Percentiles rank a stretch among this genome's conserved stretches.
Evolutionary conservation across 2,888 invertebrate genomes (phyloP).

Genomic region (Dorcus parallelipipedus): DNA sequence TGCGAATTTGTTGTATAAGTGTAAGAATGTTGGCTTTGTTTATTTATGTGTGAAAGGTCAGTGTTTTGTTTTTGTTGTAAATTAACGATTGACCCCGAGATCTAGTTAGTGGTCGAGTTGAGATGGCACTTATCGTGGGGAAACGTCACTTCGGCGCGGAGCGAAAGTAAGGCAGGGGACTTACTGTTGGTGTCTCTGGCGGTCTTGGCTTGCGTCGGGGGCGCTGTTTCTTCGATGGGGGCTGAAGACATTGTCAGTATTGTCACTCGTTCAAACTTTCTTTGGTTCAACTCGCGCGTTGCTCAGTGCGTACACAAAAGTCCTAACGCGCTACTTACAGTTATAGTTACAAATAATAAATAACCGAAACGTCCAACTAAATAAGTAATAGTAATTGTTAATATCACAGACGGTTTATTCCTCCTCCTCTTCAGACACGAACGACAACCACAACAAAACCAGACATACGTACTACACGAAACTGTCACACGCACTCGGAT

Average conservation of each 20-base stretch:
- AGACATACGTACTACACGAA: constrained; percentile 47
- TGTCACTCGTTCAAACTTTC: constrained; percentile 5
- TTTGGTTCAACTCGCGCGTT: constrained; percentile 10
- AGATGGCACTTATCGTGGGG: background rate
- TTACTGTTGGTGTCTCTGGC: constrained; percentile 17
- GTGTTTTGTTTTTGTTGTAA: no score
- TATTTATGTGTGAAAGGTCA: no score
- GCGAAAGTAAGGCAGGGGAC: background rate
- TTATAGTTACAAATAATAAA: constrained; percentile 1
- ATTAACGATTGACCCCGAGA: no score
- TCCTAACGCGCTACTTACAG: background rate
- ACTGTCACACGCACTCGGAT: constrained; percentile 17
- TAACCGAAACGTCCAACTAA: background rate
- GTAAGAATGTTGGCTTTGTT: no score
- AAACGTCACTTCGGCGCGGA: background rate
- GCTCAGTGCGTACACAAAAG: constrained; percentile 20
- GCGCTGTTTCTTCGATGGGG: constrained; percentile 3
- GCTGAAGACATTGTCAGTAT: constrained; percentile 7
- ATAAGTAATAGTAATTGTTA: constrained; percentile 41
- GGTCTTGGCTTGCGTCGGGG: constrained; percentile 5
- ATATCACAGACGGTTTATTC: constrained; percentile 62
- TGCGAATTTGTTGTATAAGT: no score
- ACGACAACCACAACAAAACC: constrained; percentile 52
- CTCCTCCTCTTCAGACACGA: constrained; percentile 19
- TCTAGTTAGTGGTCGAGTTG: no score